A percentile compares a stretch with the other conserved stretches of the same genome.
Conservation (phyloP, 1,140 invertebrate species). For the Ladona fulva region DNA sequence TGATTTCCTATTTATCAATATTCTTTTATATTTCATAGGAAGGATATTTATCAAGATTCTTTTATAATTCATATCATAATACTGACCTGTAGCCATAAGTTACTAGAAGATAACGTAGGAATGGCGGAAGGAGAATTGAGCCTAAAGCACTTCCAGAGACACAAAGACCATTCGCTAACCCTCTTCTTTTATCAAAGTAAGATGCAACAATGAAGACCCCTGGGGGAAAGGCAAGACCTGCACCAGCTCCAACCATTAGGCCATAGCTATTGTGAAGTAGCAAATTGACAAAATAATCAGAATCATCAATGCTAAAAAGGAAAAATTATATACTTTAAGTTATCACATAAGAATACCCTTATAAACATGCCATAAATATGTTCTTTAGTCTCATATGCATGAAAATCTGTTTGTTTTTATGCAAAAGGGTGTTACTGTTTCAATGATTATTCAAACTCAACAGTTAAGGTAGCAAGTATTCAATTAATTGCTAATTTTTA, state of each 20-base stretch:
- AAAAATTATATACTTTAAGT: too few species aligned
- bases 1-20: background rate
- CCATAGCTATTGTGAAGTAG: constrained; percentile 34
- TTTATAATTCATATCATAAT: background rate
- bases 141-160: constrained; percentile 82
- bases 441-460: too few species aligned
- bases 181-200: constrained; percentile 71
- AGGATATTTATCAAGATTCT: background rate
- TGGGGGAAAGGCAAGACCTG: constrained; percentile 71
- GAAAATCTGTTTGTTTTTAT: too few species aligned
- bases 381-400: too few species aligned
- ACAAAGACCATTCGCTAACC: constrained; percentile 79
- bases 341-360: too few species aligned
- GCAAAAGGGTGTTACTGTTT: too few species aligned
- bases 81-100: constrained; percentile 62
- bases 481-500: too few species aligned
- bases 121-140: constrained; percentile 64
- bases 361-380: too few species aligned
- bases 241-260: constrained; percentile 67
- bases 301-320: too few species aligned
- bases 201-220: constrained; percentile 86
- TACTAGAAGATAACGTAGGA: constrained; percentile 57
- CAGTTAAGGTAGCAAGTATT: too few species aligned
- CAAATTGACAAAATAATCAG: background rate
- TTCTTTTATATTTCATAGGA: background rate